These are phyloP conservation scores for Bombyx huttoni DNA, from an alignment of 2,888 invertebrate species.

Conservation along the genomic window DNA sequence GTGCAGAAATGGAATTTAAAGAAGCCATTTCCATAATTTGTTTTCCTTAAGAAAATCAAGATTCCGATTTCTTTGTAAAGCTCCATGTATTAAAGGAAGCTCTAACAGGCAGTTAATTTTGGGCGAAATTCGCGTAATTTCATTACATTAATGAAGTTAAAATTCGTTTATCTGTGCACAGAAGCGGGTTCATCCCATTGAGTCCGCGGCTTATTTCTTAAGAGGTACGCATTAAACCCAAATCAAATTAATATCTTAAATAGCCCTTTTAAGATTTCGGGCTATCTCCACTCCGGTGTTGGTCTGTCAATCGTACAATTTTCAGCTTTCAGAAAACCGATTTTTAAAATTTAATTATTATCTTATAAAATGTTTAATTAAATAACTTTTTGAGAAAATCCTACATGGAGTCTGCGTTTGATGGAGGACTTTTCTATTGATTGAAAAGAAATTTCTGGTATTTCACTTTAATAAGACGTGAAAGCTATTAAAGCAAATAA, in stretches of 20 bases:
- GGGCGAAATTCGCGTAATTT: constrained; percentile 50
- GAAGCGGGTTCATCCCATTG: constrained; percentile 18
- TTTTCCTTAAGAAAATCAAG: constrained; percentile 9
- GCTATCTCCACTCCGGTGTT: not conserved
- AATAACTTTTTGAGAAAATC: too few species aligned
- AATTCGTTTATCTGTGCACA: constrained; percentile 37
- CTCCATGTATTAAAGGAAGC: constrained; percentile 40
- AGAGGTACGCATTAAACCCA: constrained; percentile 21
- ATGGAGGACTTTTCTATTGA: too few species aligned
- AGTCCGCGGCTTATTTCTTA: constrained; percentile 16
- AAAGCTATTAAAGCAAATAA: too few species aligned
- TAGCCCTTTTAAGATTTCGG: constrained; percentile 1
- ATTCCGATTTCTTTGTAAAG: constrained; percentile 44
- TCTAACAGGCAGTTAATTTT: constrained; percentile 50
- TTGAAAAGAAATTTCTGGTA: too few species aligned
- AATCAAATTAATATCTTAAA: constrained; percentile 12
- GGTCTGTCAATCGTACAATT: not conserved
- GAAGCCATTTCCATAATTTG: constrained; percentile 18
- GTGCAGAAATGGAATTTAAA: not conserved
- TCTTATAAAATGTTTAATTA: too few species aligned
- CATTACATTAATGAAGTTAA: constrained; percentile 53
- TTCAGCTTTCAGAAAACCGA: not conserved
- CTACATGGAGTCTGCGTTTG: too few species aligned
- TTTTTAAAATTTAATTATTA: too few species aligned
- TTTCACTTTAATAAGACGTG: too few species aligned